Evolutionary conservation across 2,888 invertebrate species (phyloP), one percentile per base, ranked within the genome.

Genomic region (Unio delphinus): DNA sequence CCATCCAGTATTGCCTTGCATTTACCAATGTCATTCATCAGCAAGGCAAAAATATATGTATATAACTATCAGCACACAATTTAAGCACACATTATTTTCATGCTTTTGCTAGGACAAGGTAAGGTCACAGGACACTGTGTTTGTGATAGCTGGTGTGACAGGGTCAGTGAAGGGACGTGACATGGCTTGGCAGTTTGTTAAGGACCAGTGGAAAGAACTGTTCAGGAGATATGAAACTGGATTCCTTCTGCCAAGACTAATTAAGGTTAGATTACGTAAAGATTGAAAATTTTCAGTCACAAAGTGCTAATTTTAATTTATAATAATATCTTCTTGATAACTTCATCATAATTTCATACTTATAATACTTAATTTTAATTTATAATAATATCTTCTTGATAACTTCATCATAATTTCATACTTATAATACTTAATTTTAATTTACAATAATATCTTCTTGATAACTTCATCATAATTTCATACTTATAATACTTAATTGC

Each of bases 151-250:
- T 76, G 95, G 96, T 7, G 95, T 96, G 26, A 95, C 95, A 0
- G 92, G 94, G 85, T 94, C 94, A 82, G 93, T 93, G 79, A 91
- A 93, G 79, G 98, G 98, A 0, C 93, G 97, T 26, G 94, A 96
- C 78, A 91, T 96, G 80, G 95, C 95, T 4, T 98, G 98, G 98
- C 91, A 95, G 80, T 98, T 96, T 91, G 94, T 97, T 89, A 94
- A 96, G 89, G 93, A 95, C 54, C 94, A 96, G 87, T 95, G 95
- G 93, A 91, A 93, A 67, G 92, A 93, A 77, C 92, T 98, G 63
- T 92, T 94, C 83, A 92, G 94, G 74, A 93, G 95, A 80, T 97
- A 96, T 88, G 93, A 93, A 68, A 88, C 96, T 70, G 95, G 95
- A 0, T 95, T 94, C 89, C 92, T 98, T 18, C 90, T 97, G 56